Evolutionary conservation across 2,113 vertebrate genomes (phyloP).

Genomic region (Peromyscus maniculatus): DNA sequence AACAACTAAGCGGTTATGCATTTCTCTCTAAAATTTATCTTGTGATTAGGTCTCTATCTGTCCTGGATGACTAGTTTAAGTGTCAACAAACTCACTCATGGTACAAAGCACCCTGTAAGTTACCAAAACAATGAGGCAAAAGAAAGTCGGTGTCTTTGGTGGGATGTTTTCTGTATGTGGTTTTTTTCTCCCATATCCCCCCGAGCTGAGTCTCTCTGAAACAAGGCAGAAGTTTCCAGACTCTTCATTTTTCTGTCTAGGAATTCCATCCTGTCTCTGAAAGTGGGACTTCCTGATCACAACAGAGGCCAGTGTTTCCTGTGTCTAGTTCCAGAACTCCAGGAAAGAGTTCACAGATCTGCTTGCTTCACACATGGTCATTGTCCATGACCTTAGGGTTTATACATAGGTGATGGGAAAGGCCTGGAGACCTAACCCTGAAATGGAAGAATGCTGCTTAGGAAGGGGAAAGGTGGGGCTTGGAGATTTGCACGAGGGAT

Average conservation of each 20-base stretch:
- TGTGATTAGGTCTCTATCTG: background rate
- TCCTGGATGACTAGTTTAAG: conserved; percentile 38
- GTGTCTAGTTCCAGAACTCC: background rate
- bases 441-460: background rate
- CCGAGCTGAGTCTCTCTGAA: conserved; percentile 4
- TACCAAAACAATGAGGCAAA: background rate
- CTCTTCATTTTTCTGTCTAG: background rate
- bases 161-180: background rate
- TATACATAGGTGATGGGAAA: background rate
- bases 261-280: background rate
- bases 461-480: background rate
- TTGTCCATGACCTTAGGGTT: background rate
- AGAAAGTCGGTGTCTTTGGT: background rate
- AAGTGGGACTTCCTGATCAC: background rate
- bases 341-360: background rate
- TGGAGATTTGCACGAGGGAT: background rate
- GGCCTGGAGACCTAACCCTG: background rate
- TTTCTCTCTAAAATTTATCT: background rate
- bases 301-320: background rate
- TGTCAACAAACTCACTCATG: background rate
- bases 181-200: too few relatives aligned
- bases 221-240: background rate
- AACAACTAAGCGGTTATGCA: background rate
- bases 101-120: background rate
- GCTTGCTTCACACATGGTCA: background rate